Evolutionary conservation across 2,113 vertebrate genomes (phyloP).

Genomic region (Paraplagusia blochii): DNA sequence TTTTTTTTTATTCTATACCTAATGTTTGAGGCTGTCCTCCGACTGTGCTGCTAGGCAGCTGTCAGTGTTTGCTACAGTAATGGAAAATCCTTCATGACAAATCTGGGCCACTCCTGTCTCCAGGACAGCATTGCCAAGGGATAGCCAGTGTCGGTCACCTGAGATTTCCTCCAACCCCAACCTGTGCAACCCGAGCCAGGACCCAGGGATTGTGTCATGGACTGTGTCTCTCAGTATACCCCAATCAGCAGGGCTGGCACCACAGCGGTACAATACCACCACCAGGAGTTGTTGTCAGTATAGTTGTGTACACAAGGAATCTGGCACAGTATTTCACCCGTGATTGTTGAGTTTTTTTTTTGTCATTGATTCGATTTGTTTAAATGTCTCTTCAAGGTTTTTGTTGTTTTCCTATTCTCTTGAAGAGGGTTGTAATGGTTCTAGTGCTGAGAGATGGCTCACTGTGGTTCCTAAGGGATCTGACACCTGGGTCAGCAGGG

Average conservation of each 20-base stretch:
- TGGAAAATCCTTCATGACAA: slow-evolving; percentile 79
- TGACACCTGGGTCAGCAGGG: slow-evolving; percentile 66
- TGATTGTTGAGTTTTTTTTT: background rate
- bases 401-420: background rate
- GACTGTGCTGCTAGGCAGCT: slow-evolving; percentile 38
- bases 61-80: slow-evolving; percentile 56
- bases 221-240: slow-evolving; percentile 65
- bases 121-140: slow-evolving; percentile 70
- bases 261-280: slow-evolving; percentile 47
- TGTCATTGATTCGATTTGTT: slow-evolving; percentile 13
- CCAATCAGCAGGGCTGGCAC: slow-evolving; percentile 47
- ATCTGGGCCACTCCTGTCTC: slow-evolving; percentile 76
- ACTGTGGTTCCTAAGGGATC: slow-evolving; percentile 61
- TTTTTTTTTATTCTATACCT: background rate
- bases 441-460: slow-evolving; percentile 20
- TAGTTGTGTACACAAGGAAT: too few species aligned
- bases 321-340: too few species aligned
- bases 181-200: slow-evolving; percentile 69
- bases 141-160: slow-evolving; percentile 71
- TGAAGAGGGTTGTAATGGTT: slow-evolving; percentile 1
- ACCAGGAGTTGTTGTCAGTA: slow-evolving; percentile 29
- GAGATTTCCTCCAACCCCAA: slow-evolving; percentile 78
- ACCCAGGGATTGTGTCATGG: slow-evolving; percentile 75
- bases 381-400: too few species aligned
- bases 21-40: background rate